A percentile compares a stretch with the other conserved stretches of the same genome.
phyloP scores from a whole-genome alignment of 2,113 vertebrate genomes.

The Malurus cyaneus region DNA sequence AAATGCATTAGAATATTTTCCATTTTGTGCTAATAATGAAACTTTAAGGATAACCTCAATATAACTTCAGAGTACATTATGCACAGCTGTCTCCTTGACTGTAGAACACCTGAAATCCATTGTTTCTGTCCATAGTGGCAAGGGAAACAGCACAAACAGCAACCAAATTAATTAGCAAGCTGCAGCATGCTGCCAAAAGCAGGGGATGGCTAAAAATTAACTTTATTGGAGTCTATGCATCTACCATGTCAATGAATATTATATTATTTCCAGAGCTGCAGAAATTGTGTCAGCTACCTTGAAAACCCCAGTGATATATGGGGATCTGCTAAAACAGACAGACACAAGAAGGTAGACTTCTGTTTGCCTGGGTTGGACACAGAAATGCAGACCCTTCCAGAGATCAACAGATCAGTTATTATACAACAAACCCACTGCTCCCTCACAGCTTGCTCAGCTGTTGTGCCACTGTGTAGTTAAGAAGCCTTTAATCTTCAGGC shows the following conservation, averaged over 20 bases:
- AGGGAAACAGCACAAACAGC: not conserved
- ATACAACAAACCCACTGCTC: not conserved
- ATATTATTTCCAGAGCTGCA: accelerated
- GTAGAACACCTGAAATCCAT: not conserved
- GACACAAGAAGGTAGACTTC: not conserved
- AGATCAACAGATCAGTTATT: not conserved
- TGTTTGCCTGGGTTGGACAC: not conserved
- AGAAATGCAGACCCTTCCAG: not conserved
- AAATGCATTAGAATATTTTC: not conserved
- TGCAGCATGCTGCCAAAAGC: not conserved
- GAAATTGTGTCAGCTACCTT: not conserved
- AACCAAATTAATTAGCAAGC: conserved; percentile 16
- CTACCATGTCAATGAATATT: not conserved
- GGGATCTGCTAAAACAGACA: not conserved
- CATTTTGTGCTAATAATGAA: not conserved
- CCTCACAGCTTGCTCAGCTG: conserved; percentile 19
- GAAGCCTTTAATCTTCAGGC: conserved; percentile 41
- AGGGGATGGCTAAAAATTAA: not conserved
- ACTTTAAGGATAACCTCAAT: not conserved
- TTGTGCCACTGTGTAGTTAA: not conserved
- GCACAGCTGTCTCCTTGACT: not conserved
- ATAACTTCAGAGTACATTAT: not conserved
- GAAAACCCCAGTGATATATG: not conserved
- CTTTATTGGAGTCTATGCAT: not conserved
- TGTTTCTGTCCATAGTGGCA: not conserved